Conservation (phyloP, 2,888 invertebrate species). For the Crocallis elinguaria region DNA sequence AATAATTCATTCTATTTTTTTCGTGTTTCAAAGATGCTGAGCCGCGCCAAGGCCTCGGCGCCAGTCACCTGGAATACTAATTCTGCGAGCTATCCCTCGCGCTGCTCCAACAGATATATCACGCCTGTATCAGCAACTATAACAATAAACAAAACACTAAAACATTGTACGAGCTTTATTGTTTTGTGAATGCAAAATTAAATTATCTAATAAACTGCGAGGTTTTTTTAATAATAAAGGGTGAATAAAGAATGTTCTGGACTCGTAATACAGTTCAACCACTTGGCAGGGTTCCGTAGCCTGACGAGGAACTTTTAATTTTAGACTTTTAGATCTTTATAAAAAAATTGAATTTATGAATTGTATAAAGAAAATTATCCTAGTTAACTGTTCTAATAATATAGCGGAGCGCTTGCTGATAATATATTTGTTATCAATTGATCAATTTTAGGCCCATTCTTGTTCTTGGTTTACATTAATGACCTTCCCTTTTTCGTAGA, state of each 20-base stretch:
- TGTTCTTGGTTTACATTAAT: too few relatives aligned
- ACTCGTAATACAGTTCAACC: slow-evolving; percentile 1
- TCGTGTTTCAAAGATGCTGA: not conserved
- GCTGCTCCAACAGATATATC: not conserved
- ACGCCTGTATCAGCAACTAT: not conserved
- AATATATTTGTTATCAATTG: too few relatives aligned
- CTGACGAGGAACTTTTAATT: too few relatives aligned
- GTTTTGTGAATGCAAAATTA: not conserved
- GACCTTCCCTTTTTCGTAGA: too few relatives aligned
- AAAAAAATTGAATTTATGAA: too few relatives aligned
- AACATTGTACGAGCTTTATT: not conserved
- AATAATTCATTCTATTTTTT: slow-evolving; percentile 14
- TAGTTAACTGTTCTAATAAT: too few relatives aligned
- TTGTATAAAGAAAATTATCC: too few relatives aligned
- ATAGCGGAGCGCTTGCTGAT: too few relatives aligned
- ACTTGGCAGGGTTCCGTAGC: not conserved
- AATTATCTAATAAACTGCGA: not conserved
- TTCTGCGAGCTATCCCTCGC: not conserved
- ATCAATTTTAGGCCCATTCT: too few relatives aligned
- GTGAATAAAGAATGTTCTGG: not conserved
- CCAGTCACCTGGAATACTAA: slow-evolving; percentile 8
- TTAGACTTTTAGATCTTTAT: too few relatives aligned
- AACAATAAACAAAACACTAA: slow-evolving; percentile 2
- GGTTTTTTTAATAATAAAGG: not conserved
- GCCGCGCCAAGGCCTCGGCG: not conserved